Conservation (phyloP, 2,888 invertebrate genomes). For the Cenopis cana region DNA sequence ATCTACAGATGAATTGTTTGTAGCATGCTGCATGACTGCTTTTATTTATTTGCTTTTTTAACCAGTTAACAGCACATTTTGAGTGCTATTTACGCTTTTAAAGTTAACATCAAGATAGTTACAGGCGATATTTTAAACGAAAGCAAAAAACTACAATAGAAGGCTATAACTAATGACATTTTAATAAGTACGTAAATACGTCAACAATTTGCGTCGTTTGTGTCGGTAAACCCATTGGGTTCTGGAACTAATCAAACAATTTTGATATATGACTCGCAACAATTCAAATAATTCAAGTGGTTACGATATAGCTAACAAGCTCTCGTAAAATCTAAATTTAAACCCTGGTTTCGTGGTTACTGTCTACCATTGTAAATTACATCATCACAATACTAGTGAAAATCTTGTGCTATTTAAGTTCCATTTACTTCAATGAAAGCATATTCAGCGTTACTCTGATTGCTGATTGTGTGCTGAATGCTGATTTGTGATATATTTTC, state of each 20-base stretch:
- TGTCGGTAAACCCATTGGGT: conserved; percentile 33
- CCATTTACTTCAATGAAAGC: neutral
- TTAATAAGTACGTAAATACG: conserved; percentile 41
- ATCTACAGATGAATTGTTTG: conserved; percentile 67
- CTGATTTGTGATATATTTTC: too few species aligned
- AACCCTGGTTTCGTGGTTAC: neutral
- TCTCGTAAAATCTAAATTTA: conserved; percentile 27
- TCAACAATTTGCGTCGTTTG: conserved; percentile 44
- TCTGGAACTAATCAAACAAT: conserved; percentile 51
- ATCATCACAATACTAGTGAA: neutral
- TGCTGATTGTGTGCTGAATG: neutral
- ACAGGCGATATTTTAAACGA: neutral
- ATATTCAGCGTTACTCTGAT: neutral
- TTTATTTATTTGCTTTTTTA: conserved; percentile 37
- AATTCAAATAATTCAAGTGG: conserved; percentile 44
- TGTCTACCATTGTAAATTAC: neutral
- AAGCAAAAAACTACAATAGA: conserved; percentile 6
- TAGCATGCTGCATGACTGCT: conserved; percentile 45
- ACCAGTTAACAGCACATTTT: conserved; percentile 11
- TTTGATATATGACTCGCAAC: conserved; percentile 42
- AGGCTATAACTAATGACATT: conserved; percentile 38
- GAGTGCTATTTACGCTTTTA: neutral
- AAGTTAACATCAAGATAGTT: neutral
- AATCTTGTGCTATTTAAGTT: neutral
- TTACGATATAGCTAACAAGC: conserved; percentile 14